Conservation (phyloP, 2,888 invertebrate species). For the Trimorus sp. region DNA sequence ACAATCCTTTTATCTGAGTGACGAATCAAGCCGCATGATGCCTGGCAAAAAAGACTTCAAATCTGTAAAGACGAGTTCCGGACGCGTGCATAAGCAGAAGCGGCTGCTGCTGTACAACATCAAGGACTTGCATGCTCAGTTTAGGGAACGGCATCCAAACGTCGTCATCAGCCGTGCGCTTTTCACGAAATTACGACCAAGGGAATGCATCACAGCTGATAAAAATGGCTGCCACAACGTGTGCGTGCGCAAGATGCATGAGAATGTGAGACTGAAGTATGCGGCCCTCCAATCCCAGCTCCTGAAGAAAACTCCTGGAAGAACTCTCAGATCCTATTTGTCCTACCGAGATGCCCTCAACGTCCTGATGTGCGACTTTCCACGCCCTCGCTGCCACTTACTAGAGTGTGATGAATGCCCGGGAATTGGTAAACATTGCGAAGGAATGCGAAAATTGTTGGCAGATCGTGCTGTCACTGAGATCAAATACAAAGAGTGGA, state of each 20-base stretch:
- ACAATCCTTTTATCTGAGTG: conserved; percentile 20
- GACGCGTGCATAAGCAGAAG: conserved; percentile 19
- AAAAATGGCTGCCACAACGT: conserved; percentile 19
- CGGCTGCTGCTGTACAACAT: conserved; percentile 27
- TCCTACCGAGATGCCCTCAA: conserved; percentile 3
- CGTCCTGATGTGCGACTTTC: neutral
- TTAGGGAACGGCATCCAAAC: conserved; percentile 19
- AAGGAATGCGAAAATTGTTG: conserved; percentile 9
- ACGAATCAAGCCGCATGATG: conserved; percentile 37
- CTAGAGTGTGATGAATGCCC: conserved; percentile 9
- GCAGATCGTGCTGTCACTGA: conserved; percentile 5
- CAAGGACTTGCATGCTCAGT: conserved; percentile 20
- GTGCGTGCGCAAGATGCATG: conserved; percentile 21
- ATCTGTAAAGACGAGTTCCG: conserved; percentile 10
- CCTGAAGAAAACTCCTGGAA: neutral
- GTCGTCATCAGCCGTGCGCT: conserved; percentile 4
- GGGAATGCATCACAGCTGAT: conserved; percentile 25
- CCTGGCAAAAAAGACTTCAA: conserved; percentile 26
- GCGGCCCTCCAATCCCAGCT: neutral
- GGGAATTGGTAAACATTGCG: conserved; percentile 18
- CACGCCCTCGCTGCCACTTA: neutral
- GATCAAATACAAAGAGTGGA: conserved; percentile 20
- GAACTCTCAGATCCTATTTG: neutral
- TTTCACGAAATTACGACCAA: conserved; percentile 24
- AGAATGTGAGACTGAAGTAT: conserved; percentile 31